Conservation (phyloP, 2,888 invertebrate species). For the Diplazon laetatorius region DNA sequence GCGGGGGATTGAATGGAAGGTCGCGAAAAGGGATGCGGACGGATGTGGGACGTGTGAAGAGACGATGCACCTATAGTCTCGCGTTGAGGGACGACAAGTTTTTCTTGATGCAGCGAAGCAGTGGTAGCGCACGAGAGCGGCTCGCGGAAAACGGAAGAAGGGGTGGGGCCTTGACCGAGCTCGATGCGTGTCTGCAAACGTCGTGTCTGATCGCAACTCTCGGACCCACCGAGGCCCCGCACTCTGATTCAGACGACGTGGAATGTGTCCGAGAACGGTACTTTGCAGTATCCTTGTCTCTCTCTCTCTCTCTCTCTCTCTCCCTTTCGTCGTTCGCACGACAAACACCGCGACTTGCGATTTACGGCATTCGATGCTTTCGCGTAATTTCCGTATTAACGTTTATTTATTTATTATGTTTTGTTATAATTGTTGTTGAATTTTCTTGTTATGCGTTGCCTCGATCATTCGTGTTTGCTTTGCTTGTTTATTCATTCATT, state of each 20-base stretch:
- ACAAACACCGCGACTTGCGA: neutral
- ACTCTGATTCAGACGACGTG: conserved; percentile 76
- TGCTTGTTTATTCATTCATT: no score
- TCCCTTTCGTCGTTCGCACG: conserved; percentile 20
- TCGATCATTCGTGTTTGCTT: no score
- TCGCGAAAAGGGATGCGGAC: neutral
- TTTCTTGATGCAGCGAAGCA: neutral
- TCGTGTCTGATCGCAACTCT: conserved; percentile 64
- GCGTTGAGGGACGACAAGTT: neutral
- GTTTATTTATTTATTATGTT: neutral
- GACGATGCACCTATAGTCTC: neutral
- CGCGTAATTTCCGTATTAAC: neutral
- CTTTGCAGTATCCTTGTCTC: no score
- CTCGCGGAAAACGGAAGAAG: conserved; percentile 66
- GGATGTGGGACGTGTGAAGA: neutral
- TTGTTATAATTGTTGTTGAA: neutral
- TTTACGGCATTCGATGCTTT: conserved; percentile 4
- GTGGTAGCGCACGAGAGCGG: conserved; percentile 14
- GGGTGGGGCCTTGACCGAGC: conserved; percentile 74
- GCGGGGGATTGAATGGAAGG: no score
- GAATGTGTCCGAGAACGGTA: conserved; percentile 72
- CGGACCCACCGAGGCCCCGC: no score
- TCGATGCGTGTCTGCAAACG: conserved; percentile 72
- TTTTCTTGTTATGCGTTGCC: no score
- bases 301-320: no score